phyloP scores from a whole-genome alignment of 1,140 invertebrate genomes.

The Nylanderia fulva region DNA sequence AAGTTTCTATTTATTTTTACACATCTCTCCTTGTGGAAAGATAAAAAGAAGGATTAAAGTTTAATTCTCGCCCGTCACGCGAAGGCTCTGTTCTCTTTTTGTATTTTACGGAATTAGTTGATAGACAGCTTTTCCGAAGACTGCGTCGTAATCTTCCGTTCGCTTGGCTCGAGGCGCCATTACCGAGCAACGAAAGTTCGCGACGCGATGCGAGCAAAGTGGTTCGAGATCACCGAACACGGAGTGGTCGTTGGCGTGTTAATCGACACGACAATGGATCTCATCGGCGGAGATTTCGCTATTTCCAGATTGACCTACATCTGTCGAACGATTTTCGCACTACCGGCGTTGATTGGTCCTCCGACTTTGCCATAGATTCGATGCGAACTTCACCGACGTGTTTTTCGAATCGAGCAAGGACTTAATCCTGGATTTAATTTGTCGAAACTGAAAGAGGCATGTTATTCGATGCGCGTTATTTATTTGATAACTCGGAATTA shows the following conservation, averaged over 20 bases:
- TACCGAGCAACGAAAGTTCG: neutral
- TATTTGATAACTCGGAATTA: neutral
- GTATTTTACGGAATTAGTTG: constrained; percentile 28
- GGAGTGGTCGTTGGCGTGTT: constrained; percentile 38
- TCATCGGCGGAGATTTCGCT: constrained; percentile 64
- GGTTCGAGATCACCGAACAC: constrained; percentile 4
- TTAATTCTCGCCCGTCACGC: neutral
- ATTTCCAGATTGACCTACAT: constrained; percentile 75
- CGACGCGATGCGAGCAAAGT: constrained; percentile 8
- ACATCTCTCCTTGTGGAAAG: neutral
- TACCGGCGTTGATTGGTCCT: constrained; percentile 10
- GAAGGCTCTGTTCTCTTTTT: neutral
- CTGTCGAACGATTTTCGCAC: constrained; percentile 62
- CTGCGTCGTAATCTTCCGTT: neutral
- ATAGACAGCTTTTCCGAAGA: constrained; percentile 21
- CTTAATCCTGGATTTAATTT: constrained; percentile 19
- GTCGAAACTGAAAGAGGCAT: neutral
- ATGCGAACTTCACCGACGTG: neutral
- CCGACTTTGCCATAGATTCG: constrained; percentile 1
- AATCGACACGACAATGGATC: constrained; percentile 66
- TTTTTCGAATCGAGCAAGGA: constrained; percentile 1
- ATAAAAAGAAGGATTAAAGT: neutral
- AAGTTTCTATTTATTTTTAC: neutral
- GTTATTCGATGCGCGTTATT: constrained; percentile 9
- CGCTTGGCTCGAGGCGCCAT: neutral